These are phyloP conservation scores for Hippoglossus hippoglossus DNA, from an alignment of 2,797 vertebrate species.

Conservation along the genomic window DNA sequence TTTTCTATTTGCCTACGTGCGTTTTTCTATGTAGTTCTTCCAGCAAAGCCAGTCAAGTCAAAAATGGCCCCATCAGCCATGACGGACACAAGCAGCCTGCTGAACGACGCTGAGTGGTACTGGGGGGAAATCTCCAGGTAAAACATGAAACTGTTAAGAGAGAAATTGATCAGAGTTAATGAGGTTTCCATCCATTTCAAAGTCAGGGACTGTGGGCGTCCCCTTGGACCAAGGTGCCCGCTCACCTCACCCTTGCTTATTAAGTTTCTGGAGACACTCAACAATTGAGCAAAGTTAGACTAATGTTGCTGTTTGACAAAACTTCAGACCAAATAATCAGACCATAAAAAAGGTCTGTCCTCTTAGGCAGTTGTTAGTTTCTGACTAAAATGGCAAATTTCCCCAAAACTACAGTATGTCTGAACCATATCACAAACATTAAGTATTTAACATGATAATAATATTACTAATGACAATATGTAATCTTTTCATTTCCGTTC, in stretches of 20 bases:
- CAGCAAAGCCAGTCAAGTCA: slow-evolving; percentile 89
- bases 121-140: slow-evolving; percentile 97
- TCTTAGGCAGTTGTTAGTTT: too few species aligned
- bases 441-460: too few species aligned
- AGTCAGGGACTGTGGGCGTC: background rate
- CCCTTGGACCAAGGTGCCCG: too few species aligned
- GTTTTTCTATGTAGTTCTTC: slow-evolving; percentile 82
- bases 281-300: too few species aligned
- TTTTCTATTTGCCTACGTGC: slow-evolving; percentile 8
- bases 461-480: too few species aligned
- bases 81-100: slow-evolving; percentile 77
- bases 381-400: too few species aligned
- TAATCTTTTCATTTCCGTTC: too few species aligned
- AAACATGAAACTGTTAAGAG: background rate
- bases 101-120: slow-evolving; percentile 92
- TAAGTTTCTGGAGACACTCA: background rate
- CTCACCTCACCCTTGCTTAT: too few species aligned
- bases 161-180: background rate
- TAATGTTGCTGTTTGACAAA: too few species aligned
- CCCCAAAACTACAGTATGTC: too few species aligned
- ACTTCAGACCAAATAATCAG: background rate
- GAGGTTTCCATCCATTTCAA: background rate
- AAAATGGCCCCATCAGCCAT: slow-evolving; percentile 76
- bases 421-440: too few species aligned
- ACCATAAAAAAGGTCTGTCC: background rate